Evolutionary conservation across 2,113 vertebrate species (phyloP).

Genomic region (Calcarius ornatus): DNA sequence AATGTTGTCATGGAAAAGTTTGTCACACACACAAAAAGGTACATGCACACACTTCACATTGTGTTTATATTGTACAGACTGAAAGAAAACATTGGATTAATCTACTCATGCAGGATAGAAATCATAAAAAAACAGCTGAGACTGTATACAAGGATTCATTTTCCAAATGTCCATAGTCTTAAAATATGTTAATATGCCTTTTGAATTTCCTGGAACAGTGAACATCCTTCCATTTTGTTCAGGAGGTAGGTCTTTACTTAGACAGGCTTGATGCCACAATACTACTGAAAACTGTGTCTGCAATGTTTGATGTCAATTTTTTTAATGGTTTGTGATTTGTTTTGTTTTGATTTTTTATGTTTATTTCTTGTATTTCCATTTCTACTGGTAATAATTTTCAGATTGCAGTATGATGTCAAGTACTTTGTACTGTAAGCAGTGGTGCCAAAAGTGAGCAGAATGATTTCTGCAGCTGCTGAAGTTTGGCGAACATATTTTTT

Average conservation of each 20-base stretch:
- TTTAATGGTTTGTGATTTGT: neutral
- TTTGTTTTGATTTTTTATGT: neutral
- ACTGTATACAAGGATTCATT: neutral
- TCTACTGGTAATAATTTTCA: neutral
- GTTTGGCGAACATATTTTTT: neutral
- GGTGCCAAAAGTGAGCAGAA: neutral
- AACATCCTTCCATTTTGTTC: neutral
- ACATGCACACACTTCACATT: neutral
- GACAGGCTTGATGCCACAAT: neutral
- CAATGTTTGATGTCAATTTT: neutral
- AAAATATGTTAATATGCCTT: neutral
- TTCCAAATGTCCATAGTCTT: neutral
- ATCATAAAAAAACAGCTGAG: neutral
- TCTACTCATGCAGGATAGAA: neutral
- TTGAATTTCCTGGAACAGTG: neutral
- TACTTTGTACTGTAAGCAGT: neutral
- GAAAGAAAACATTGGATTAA: neutral
- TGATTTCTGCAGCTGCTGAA: neutral
- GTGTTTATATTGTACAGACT: neutral
- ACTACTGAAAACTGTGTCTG: neutral
- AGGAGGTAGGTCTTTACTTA: neutral
- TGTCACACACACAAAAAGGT: neutral
- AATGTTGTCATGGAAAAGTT: neutral
- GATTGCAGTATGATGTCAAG: neutral
- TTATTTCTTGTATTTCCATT: neutral